phyloP scores from a whole-genome alignment of 2,888 invertebrate genomes.

The Monochamus alternatus region DNA sequence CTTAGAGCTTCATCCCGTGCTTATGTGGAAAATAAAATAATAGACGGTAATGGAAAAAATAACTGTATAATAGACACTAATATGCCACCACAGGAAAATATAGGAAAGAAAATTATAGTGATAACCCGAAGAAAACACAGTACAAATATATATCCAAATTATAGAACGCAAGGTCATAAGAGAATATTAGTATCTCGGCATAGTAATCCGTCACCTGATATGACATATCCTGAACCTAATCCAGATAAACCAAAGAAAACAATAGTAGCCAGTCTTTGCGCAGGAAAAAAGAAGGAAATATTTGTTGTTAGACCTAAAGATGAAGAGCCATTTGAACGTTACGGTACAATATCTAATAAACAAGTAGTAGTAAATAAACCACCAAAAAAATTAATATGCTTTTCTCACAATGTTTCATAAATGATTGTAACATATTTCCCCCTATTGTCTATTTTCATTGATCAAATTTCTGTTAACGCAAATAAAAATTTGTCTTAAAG shows the following conservation, averaged over 20 bases:
- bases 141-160: not conserved
- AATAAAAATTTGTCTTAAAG: too few species aligned
- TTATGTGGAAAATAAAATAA: not conserved
- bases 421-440: slow-evolving; percentile 7
- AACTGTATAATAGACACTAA: not conserved
- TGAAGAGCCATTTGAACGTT: slow-evolving; percentile 13
- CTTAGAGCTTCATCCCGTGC: not conserved
- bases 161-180: not conserved
- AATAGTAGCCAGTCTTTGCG: slow-evolving; percentile 21
- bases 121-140: slow-evolving; percentile 11
- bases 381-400: slow-evolving; percentile 22
- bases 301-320: slow-evolving; percentile 32
- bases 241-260: slow-evolving; percentile 8
- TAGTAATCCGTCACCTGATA: not conserved
- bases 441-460: not conserved
- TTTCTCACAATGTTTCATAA: slow-evolving; percentile 14
- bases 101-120: slow-evolving; percentile 10
- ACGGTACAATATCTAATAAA: not conserved
- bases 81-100: not conserved
- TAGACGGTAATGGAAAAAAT: not conserved
- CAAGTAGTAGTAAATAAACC: not conserved
- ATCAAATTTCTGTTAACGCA: not conserved
- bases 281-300: slow-evolving; percentile 28
- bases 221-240: not conserved
- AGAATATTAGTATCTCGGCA: slow-evolving; percentile 24